phyloP scores from a whole-genome alignment of 2,797 vertebrate species.

The Halcyon leucocephala region DNA sequence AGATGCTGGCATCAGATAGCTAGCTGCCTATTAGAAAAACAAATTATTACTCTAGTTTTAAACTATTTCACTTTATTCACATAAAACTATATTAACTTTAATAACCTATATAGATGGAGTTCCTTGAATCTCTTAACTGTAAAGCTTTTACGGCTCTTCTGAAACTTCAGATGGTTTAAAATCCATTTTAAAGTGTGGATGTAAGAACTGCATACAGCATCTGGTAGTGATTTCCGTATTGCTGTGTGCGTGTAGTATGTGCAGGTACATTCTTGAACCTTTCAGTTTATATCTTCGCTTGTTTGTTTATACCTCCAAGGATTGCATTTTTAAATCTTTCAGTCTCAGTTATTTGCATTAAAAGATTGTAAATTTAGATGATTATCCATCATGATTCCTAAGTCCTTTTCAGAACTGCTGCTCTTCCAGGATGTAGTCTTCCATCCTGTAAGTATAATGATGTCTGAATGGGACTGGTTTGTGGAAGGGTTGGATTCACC shows the following conservation, averaged over 20 bases:
- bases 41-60: neutral
- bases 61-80: slow-evolving; percentile 10
- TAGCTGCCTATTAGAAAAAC: neutral
- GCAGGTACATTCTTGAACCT: slow-evolving; percentile 21
- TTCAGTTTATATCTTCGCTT: neutral
- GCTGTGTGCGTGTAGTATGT: neutral
- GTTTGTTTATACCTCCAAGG: slow-evolving; percentile 42
- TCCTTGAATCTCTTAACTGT: slow-evolving; percentile 9
- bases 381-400: slow-evolving; percentile 34
- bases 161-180: neutral
- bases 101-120: slow-evolving; percentile 2
- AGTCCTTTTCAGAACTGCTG: slow-evolving; percentile 43
- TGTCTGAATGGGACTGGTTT: slow-evolving; percentile 8
- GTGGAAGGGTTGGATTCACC: neutral
- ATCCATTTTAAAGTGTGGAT: neutral
- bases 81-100: neutral
- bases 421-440: slow-evolving; percentile 42
- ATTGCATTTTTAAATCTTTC: slow-evolving; percentile 33
- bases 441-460: slow-evolving; percentile 46
- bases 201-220: slow-evolving; percentile 6
- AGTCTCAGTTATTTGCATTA: slow-evolving; percentile 56
- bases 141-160: neutral
- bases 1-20: slow-evolving; percentile 23
- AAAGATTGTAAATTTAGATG: slow-evolving; percentile 47
- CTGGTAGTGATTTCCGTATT: neutral